phyloP scores from a whole-genome alignment of 23 tunicate genomes.

The Ciona savignyi region DNA sequence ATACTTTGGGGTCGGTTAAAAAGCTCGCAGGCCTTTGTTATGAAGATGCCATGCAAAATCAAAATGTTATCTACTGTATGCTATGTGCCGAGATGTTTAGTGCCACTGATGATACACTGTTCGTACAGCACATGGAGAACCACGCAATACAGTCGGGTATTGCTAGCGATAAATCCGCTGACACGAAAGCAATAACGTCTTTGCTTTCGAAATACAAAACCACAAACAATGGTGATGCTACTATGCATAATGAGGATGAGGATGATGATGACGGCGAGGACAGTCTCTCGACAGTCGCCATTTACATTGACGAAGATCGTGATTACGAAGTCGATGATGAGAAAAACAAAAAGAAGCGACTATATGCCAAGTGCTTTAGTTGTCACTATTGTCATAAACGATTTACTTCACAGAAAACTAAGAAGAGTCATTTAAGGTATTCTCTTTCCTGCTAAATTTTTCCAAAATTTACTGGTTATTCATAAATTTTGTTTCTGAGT shows the following conservation, averaged over 20 bases:
- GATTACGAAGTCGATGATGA: neutral
- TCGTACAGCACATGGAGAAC: constrained; percentile 21
- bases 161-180: neutral
- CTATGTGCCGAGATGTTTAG: constrained; percentile 9
- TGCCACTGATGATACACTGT: neutral
- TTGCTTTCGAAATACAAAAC: too few species aligned
- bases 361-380: neutral
- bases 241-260: too few species aligned
- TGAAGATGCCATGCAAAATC: neutral
- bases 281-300: constrained; percentile 6
- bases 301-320: neutral
- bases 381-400: constrained; percentile 9
- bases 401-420: constrained; percentile 7
- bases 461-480: too few species aligned
- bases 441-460: too few species aligned
- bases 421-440: too few species aligned
- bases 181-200: neutral
- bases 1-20: too few species aligned
- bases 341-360: neutral
- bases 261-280: too few species aligned
- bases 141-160: neutral
- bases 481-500: too few species aligned
- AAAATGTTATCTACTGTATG: constrained; percentile 8
- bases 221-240: too few species aligned
- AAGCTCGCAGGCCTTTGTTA: neutral